A percentile compares a stretch with the other conserved stretches of the same genome.
These are phyloP conservation scores for Eudemis profundana DNA, from an alignment of 2,888 invertebrate species.

Conservation along the genomic window DNA sequence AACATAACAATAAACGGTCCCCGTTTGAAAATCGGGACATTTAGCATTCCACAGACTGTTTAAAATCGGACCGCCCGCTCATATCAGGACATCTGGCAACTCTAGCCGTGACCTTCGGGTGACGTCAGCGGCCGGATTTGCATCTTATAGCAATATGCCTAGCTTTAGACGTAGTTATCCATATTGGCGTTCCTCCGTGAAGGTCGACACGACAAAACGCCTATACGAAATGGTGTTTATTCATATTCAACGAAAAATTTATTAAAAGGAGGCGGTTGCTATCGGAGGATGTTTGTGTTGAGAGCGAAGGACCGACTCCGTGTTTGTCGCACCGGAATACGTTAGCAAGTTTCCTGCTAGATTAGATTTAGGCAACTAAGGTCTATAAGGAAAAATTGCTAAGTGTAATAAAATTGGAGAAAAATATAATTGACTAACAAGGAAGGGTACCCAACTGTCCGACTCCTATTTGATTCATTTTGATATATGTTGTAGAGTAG, in stretches of 20 bases:
- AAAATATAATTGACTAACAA: no score
- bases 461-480: no score
- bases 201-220: neutral
- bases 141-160: constrained; percentile 21
- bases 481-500: no score
- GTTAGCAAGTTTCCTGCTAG: neutral
- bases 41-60: no score
- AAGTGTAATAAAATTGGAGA: no score
- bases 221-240: neutral
- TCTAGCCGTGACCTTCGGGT: no score
- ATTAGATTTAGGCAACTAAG: neutral
- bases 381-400: no score
- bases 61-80: no score
- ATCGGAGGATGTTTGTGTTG: neutral
- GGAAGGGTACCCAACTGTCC: no score
- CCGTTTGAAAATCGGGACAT: no score
- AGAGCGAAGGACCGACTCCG: neutral
- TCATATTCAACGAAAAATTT: neutral
- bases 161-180: constrained; percentile 4
- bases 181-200: neutral
- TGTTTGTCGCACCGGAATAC: neutral
- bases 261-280: neutral
- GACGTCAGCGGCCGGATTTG: constrained; percentile 26
- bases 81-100: no score
- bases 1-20: no score